Base-by-base conservation (phyloP, 2,888 invertebrate genomes). In the Sinohyriopsis cumingii region DNA sequence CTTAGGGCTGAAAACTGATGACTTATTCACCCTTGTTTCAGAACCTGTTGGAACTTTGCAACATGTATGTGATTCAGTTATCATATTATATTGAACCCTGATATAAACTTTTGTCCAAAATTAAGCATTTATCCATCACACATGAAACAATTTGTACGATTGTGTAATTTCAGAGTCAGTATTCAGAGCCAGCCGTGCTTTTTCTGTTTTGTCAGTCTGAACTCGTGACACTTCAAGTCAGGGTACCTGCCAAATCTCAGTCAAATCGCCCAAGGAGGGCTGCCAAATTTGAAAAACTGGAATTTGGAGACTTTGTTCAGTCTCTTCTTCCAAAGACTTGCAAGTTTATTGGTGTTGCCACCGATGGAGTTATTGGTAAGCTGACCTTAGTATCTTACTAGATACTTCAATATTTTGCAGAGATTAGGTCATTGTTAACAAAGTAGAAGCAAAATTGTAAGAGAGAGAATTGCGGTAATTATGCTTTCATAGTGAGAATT, bases 341-440 rank as follows among this genome's bases (percentile, higher is more conserved):
- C 68, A 69, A 75, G 25, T 65, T 82, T 25, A 65, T 79, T 19
- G 73, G 74, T 9, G 25, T 82, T 45, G 68, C 76, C 19, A 71
- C 82, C 24, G 79, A 75, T 69, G 84, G 83, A 59, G 63, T 84
- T 63, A 65, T 83, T 57, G 83, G 84, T 84, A 69, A 76, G 72
- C 45, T 45, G 3, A 45, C 15, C 2, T 57, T 53, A 24, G 22
- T 25, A 15, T 1, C 33, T n/a, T 64, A 20, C 22, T 22, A 22
- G 45, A 3, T 6, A 20, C 57, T 25, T 18, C 18, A 25, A 24
- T 65, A 20, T 53, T 7, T 18, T 15, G 22, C 7, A 65, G 22
- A 20, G 19, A 55, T 45, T 54, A 20, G 22, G 22, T 64, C 22
- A 33, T 33, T 12, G 45, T 45, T 45, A 45, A 45, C 45, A 45